Evolutionary conservation across 2,888 invertebrate species (phyloP).

Genomic region (Brachynemurus nebulosus): DNA sequence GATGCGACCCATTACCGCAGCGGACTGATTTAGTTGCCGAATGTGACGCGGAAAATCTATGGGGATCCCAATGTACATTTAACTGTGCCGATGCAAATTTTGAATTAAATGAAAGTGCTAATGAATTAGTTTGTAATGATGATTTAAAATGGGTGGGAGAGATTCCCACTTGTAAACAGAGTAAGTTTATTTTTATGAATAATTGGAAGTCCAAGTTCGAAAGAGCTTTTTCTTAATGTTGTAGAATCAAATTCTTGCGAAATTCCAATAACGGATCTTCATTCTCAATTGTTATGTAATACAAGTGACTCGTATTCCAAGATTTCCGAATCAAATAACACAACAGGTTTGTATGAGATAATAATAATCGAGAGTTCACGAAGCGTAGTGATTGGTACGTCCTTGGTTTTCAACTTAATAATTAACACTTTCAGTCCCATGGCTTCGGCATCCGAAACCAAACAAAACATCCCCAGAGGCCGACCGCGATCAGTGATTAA

Average conservation of each 20-base stretch:
- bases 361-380: too few relatives aligned
- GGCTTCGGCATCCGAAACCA: too few relatives aligned
- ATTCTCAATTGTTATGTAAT: constrained; percentile 6
- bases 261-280: constrained; percentile 1
- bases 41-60: constrained; percentile 22
- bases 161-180: constrained; percentile 5
- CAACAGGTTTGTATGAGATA: too few relatives aligned
- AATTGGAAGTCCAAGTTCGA: background rate
- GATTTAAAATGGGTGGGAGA: constrained; percentile 30
- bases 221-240: too few relatives aligned
- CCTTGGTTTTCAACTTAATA: too few relatives aligned
- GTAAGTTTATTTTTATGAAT: background rate
- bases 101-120: constrained; percentile 26
- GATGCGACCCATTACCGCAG: constrained; percentile 31
- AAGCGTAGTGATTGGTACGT: too few relatives aligned
- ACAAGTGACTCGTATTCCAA: background rate
- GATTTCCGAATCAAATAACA: background rate
- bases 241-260: constrained; percentile 5
- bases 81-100: constrained; percentile 29
- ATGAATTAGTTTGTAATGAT: constrained; percentile 27
- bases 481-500: too few relatives aligned
- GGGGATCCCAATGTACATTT: constrained; percentile 30
- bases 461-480: too few relatives aligned
- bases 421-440: too few relatives aligned
- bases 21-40: constrained; percentile 23